Conservation (phyloP, 2,888 invertebrate genomes). For the Anoplius nigerrimus region DNA sequence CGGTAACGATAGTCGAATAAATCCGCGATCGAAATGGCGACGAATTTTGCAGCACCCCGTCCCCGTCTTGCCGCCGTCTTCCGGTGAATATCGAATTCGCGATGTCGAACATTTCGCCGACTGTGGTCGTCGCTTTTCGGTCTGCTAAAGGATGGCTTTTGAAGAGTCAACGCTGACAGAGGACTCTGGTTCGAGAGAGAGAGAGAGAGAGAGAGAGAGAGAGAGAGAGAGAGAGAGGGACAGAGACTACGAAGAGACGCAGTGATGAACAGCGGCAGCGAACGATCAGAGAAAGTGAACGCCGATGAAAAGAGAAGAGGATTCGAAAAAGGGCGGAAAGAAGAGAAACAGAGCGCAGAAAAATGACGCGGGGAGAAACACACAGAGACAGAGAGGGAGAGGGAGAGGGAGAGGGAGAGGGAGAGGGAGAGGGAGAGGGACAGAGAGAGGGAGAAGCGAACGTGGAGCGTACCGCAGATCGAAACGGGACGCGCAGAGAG, state of each 20-base stretch:
- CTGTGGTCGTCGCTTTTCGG: slow-evolving; percentile 29
- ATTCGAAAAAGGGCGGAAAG: background rate
- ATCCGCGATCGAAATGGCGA: slow-evolving; percentile 31
- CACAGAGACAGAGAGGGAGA: too few species aligned
- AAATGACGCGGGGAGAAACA: too few species aligned
- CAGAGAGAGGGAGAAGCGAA: too few species aligned
- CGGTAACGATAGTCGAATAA: slow-evolving; percentile 22
- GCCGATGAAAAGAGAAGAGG: too few species aligned
- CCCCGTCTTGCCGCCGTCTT: slow-evolving; percentile 13
- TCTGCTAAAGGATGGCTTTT: slow-evolving; percentile 23
- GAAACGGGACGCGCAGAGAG: too few species aligned
- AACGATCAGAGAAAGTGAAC: too few species aligned
- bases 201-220: background rate
- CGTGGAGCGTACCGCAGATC: too few species aligned
- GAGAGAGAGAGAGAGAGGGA: background rate
- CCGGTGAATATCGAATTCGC: slow-evolving; percentile 42
- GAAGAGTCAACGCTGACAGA: slow-evolving; percentile 5
- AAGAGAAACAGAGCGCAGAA: background rate
- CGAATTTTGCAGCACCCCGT: slow-evolving; percentile 23
- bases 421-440: too few species aligned
- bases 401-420: too few species aligned
- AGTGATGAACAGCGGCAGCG: too few species aligned
- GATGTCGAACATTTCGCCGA: slow-evolving; percentile 37
- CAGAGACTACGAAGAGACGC: too few species aligned
- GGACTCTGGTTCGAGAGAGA: too few species aligned